Evolutionary conservation across 2,113 vertebrate genomes (phyloP).

Genomic region (Caretta caretta): DNA sequence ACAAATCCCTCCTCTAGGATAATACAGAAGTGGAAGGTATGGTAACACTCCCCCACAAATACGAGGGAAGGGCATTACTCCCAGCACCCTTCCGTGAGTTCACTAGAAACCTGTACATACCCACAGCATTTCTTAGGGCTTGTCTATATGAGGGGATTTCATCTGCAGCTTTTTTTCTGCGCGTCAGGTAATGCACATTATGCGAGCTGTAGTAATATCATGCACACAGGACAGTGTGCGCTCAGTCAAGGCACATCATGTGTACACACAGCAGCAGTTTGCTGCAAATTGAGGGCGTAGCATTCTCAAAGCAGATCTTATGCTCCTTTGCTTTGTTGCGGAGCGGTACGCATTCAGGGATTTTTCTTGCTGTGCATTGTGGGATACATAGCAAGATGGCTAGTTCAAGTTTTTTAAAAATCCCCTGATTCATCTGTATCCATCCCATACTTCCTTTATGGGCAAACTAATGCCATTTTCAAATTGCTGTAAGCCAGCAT

Average conservation of each 20-base stretch:
- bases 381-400: background rate
- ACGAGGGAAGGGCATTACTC: background rate
- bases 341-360: background rate
- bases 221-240: background rate
- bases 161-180: background rate
- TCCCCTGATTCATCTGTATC: background rate
- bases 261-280: background rate
- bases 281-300: background rate
- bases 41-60: background rate
- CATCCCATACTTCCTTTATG: background rate
- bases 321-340: background rate
- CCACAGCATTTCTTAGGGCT: background rate
- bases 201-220: background rate
- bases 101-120: background rate
- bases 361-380: background rate
- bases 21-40: background rate
- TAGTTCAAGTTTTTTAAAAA: background rate
- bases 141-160: background rate
- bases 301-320: background rate
- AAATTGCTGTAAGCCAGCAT: background rate
- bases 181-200: background rate
- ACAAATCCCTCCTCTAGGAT: background rate
- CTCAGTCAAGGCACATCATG: background rate
- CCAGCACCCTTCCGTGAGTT: background rate
- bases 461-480: background rate